These are phyloP conservation scores for Pangasius mekongensis DNA, from an alignment of 2,797 vertebrate genomes.

Conservation along the genomic window DNA sequence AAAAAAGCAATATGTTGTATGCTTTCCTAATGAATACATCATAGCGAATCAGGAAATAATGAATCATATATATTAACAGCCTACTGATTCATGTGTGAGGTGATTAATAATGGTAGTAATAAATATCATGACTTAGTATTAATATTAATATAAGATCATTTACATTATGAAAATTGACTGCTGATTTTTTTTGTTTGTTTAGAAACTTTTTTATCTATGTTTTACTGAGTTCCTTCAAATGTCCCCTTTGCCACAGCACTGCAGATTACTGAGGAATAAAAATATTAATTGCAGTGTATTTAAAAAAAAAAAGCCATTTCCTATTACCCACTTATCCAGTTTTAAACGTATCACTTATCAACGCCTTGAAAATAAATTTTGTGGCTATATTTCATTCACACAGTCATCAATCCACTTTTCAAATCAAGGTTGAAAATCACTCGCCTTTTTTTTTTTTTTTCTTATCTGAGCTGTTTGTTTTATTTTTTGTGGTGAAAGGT, in stretches of 20 bases:
- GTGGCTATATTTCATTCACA: neutral
- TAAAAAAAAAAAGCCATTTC: neutral
- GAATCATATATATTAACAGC: neutral
- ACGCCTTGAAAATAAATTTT: neutral
- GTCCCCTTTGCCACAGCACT: neutral
- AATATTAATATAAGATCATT: neutral
- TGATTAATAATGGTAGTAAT: neutral
- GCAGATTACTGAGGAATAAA: neutral
- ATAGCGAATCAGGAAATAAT: neutral
- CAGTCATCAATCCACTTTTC: too few species aligned
- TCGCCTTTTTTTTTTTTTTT: neutral
- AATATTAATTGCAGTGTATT: neutral
- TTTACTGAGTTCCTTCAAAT: neutral
- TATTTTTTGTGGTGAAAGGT: conserved; percentile 22
- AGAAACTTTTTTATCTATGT: neutral
- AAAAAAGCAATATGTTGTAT: neutral
- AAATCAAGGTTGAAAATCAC: neutral
- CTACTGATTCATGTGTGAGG: neutral
- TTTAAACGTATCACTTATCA: neutral
- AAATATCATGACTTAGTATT: neutral
- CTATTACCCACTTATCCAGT: neutral
- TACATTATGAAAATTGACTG: neutral
- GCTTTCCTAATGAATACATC: neutral
- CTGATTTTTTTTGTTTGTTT: neutral
- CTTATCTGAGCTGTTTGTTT: conserved; percentile 44